phyloP scores from a whole-genome alignment of 2,113 vertebrate species.

The Catharus bicknelli region DNA sequence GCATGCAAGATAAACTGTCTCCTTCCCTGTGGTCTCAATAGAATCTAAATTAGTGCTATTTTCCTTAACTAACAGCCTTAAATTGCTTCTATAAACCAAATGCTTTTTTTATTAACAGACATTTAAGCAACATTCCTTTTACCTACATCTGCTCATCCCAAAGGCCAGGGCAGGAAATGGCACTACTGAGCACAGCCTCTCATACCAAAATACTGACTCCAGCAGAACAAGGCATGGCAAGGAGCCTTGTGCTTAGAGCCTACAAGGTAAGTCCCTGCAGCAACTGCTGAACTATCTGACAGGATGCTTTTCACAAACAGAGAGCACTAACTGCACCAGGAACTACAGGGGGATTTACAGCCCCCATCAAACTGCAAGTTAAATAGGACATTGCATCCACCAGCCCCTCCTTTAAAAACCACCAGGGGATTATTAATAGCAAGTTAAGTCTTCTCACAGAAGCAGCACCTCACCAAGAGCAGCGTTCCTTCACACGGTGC shows the following conservation, averaged over 20 bases:
- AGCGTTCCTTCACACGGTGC: fast-evolving
- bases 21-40: neutral
- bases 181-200: neutral
- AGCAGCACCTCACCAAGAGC: neutral
- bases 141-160: neutral
- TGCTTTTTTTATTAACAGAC: neutral
- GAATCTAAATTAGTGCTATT: neutral
- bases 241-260: neutral
- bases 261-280: neutral
- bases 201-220: neutral
- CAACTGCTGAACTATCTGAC: neutral
- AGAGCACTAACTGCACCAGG: neutral
- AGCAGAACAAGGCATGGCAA: fast-evolving
- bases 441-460: neutral
- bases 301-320: neutral
- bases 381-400: neutral
- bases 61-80: neutral
- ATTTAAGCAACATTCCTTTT: neutral
- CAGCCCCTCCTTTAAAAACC: neutral
- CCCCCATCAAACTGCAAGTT: neutral
- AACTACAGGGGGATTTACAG: neutral
- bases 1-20: neutral
- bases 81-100: neutral
- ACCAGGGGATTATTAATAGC: neutral
- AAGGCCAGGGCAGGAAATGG: fast-evolving